Evolutionary conservation across 1,140 invertebrate genomes (phyloP).

Genomic region (Tenebrio molitor): DNA sequence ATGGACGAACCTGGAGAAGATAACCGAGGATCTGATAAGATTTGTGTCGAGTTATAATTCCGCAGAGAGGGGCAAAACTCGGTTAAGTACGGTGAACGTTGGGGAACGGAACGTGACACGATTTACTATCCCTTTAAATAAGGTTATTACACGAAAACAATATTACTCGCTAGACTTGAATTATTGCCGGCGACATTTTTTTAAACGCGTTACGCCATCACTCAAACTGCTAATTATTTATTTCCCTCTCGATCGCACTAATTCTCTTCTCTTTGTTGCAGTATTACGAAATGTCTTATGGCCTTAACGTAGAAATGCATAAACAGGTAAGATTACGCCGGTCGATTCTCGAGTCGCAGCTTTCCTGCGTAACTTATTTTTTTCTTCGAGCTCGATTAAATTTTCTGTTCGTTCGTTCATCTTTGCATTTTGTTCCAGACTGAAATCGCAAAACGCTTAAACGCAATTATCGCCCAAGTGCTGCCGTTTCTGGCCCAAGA

Average conservation of each 20-base stretch:
- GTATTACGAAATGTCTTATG: constrained; percentile 99
- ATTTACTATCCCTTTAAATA: constrained; percentile 58
- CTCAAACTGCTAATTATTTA: too few relatives aligned
- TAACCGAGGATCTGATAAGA: constrained; percentile 56
- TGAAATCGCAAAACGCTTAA: constrained; percentile 94
- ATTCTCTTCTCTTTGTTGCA: constrained; percentile 74
- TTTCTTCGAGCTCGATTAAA: not conserved
- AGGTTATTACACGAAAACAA: constrained; percentile 61
- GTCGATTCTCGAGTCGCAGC: too few relatives aligned
- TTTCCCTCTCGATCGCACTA: too few relatives aligned
- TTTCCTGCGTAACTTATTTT: too few relatives aligned
- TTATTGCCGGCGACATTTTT: constrained; percentile 43
- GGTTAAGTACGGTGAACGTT: constrained; percentile 44
- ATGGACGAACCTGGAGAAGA: constrained; percentile 45
- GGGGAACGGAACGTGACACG: constrained; percentile 56
- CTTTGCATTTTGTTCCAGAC: constrained; percentile 75
- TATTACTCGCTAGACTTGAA: constrained; percentile 54
- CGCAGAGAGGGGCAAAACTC: constrained; percentile 46
- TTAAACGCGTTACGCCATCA: too few relatives aligned
- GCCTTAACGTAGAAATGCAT: constrained; percentile 99
- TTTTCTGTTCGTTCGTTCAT: not conserved
- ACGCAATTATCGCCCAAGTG: constrained; percentile 91
- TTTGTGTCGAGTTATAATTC: constrained; percentile 56
- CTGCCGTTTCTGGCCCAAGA: constrained; percentile 93
- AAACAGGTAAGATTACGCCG: constrained; percentile 87